Evolutionary conservation across 2,888 invertebrate species (phyloP), one percentile per base, ranked within the genome.

Genomic region (Arge pagana): DNA sequence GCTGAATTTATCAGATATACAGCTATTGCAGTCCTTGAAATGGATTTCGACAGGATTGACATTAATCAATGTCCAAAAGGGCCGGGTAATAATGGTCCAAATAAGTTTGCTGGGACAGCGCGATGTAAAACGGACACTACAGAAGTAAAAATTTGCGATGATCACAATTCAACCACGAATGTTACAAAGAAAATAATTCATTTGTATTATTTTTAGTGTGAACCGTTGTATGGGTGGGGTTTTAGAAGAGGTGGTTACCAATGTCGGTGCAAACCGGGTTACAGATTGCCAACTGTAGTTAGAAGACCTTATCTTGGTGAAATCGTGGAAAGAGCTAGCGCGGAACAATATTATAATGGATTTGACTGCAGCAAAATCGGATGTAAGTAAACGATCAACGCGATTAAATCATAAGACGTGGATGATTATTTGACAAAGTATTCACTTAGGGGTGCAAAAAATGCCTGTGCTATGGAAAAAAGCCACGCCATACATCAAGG

Each of bases 51-150:
- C 62, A 83, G 96, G 68, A 90, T 98, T 74, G 97, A 98, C 71
- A 94, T 98, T 76, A 98, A 98, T 80, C 97, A 96, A 69, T 98
- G 97, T 82, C 96, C 96, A 0, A 80, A 80, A 56, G 91, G 95
- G 51, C 81, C 86, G 64, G 97, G 96, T 37, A 97, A 97, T 71
- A 87, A 84, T 61, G 86, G 87, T 24, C 91, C 93, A 0, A 97
- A 97, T 79, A 82, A 84, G 70, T 97, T 96, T 80, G 88, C 87
- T 2, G 88, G 90, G 57, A 96, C 96, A 0, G 90, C 94, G 0
- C 81, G 93, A 53, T 98, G 97, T 80, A 94, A 95, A 81, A 84
- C 85, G 62, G 89, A 90, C 68, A 93, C 93, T 1, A 94, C 94
- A 4, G 93, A 93, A 82, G 90, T 89, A 74, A 72, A 61, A 55